phyloP scores from a whole-genome alignment of 2,113 vertebrate species.

The Trogon melanurus region DNA sequence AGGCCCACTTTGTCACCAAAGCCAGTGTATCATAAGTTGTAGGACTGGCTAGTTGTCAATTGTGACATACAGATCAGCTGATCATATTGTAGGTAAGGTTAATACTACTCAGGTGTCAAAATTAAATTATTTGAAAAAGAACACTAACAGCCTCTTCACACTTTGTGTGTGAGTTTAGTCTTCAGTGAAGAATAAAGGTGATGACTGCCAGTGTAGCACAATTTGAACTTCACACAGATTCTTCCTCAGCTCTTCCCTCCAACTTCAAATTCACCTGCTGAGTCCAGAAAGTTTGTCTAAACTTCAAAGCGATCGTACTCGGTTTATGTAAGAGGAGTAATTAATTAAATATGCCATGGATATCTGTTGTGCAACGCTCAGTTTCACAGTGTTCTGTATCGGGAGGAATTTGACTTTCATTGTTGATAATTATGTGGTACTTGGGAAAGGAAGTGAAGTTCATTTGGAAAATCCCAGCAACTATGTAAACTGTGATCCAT shows the following conservation, averaged over 20 bases:
- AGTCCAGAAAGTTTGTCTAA: neutral
- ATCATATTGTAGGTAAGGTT: neutral
- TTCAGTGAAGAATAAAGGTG: neutral
- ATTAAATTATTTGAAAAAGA: neutral
- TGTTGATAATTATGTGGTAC: neutral
- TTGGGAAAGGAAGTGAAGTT: neutral
- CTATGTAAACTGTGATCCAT: neutral
- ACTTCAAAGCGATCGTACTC: neutral
- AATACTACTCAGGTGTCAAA: neutral
- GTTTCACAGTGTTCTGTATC: neutral
- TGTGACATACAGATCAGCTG: neutral
- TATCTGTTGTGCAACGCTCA: constrained; percentile 4
- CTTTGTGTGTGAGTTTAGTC: neutral
- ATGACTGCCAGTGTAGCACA: neutral
- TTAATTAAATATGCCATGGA: neutral
- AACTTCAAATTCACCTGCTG: neutral
- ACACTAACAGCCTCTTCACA: neutral
- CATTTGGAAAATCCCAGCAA: neutral
- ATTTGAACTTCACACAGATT: neutral
- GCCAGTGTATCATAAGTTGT: neutral
- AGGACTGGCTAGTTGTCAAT: neutral
- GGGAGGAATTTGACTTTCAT: neutral
- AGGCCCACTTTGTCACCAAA: neutral
- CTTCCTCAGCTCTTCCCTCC: neutral
- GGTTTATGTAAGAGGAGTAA: neutral